A percentile compares a stretch with the other conserved stretches of the same genome.
Conservation (phyloP, 2,888 invertebrate genomes). For the Busseola fusca region DNA sequence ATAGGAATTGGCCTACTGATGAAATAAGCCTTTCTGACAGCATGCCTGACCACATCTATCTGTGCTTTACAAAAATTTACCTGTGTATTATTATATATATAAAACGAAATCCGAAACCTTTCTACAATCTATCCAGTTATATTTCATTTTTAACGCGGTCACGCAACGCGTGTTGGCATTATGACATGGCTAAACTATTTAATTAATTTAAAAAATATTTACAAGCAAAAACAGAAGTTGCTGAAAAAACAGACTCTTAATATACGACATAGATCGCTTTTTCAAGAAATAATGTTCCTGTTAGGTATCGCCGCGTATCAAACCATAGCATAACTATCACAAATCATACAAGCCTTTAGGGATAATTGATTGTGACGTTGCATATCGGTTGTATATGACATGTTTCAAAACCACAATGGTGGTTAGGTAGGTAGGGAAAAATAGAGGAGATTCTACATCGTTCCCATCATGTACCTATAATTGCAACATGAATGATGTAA, state of each 20-base stretch:
- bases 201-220: not conserved
- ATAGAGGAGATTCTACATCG: not conserved
- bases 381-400: conserved; percentile 6
- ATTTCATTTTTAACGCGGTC: not conserved
- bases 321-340: not conserved
- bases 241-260: not conserved
- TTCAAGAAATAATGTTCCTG: not conserved
- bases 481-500: not conserved
- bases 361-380: not conserved
- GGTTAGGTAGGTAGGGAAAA: not conserved
- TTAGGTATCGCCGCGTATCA: not conserved
- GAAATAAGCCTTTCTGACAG: not conserved
- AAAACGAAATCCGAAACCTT: not conserved
- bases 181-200: not conserved
- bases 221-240: not conserved
- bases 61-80: not conserved
- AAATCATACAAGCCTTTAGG: not conserved
- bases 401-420: conserved; percentile 13
- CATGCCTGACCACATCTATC: not conserved
- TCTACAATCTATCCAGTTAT: not conserved
- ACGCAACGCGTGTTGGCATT: not conserved
- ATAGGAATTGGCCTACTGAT: too few species aligned
- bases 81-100: too few species aligned
- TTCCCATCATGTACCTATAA: not conserved
- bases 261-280: not conserved